These are phyloP conservation scores for Trisateles emortualis DNA, from an alignment of 2,888 invertebrate genomes.

Conservation along the genomic window DNA sequence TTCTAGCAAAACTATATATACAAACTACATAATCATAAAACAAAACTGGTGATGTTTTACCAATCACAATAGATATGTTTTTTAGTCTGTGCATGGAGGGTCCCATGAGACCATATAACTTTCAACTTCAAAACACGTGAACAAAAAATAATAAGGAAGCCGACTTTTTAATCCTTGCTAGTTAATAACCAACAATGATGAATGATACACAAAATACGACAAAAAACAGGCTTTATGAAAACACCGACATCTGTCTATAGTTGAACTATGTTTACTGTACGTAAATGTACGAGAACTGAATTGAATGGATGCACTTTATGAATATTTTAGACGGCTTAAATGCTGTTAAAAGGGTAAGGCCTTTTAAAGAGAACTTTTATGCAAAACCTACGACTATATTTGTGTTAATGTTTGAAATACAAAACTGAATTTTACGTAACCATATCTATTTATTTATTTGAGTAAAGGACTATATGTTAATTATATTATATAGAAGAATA, in stretches of 20 bases:
- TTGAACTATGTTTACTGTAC: neutral
- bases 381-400: too few relatives aligned
- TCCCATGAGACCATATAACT: neutral
- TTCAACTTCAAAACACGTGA: neutral
- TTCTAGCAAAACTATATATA: too few relatives aligned
- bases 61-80: neutral
- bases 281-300: neutral
- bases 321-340: conserved; percentile 1
- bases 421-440: too few relatives aligned
- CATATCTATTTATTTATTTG: too few relatives aligned
- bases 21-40: too few relatives aligned
- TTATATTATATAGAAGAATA: too few relatives aligned
- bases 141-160: neutral
- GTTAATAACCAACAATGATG: conserved; percentile 15
- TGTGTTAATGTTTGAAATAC: too few relatives aligned
- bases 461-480: too few relatives aligned
- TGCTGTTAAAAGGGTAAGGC: neutral
- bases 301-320: neutral
- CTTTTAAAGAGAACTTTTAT: too few relatives aligned
- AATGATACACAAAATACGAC: conserved; percentile 3
- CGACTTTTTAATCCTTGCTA: conserved; percentile 6
- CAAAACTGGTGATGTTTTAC: neutral
- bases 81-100: neutral
- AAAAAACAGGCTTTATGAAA: conserved; percentile 6
- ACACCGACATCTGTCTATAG: conserved; percentile 7